Evolutionary conservation across 2,797 vertebrate species (phyloP).

Genomic region (Anomalospiza imberbis): DNA sequence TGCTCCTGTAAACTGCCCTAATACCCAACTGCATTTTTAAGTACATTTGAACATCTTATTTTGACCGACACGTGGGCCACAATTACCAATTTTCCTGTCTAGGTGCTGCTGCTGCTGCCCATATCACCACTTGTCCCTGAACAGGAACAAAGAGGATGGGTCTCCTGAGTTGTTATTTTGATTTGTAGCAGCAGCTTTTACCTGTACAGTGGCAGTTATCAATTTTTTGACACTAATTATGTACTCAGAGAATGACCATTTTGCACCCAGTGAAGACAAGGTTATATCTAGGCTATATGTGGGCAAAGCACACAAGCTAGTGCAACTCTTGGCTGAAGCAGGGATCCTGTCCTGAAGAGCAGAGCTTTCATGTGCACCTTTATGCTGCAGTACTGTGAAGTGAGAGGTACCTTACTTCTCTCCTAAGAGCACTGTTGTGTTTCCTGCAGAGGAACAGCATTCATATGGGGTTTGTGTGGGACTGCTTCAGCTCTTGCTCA

Average conservation of each 20-base stretch:
- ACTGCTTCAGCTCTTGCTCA: background rate
- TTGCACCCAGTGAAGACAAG: background rate
- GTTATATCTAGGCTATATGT: rapidly evolving
- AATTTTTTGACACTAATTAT: background rate
- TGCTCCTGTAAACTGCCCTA: background rate
- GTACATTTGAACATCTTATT: background rate
- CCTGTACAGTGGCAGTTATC: background rate
- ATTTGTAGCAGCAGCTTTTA: background rate
- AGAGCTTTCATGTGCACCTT: background rate
- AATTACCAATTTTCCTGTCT: background rate
- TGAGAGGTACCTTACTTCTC: background rate
- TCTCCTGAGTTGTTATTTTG: background rate
- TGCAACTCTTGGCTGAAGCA: background rate
- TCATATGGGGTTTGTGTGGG: rapidly evolving
- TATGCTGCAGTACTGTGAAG: background rate
- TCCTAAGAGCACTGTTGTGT: background rate
- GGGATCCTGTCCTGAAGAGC: background rate
- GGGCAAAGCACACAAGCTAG: background rate
- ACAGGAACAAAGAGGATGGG: background rate
- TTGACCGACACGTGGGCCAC: background rate
- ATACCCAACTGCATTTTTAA: background rate
- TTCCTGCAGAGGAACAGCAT: background rate
- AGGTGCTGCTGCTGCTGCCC: background rate
- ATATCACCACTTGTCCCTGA: background rate
- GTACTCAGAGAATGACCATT: background rate